Conservation (phyloP, 2,113 vertebrate genomes). For the Colaptes auratus region DNA sequence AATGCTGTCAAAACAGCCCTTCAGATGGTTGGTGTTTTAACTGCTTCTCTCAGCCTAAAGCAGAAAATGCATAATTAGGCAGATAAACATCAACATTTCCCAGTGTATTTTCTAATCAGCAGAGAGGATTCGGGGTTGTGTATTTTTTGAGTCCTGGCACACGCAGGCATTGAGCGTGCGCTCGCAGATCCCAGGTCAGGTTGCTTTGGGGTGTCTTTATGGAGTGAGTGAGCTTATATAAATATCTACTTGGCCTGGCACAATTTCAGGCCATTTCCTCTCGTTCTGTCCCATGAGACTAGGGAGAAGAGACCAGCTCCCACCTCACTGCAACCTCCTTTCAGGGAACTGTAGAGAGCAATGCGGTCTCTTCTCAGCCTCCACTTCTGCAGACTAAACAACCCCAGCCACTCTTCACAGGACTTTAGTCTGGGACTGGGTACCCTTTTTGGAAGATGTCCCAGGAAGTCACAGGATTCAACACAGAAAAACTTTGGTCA, state of each 20-base stretch:
- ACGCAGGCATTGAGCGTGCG: too few species aligned
- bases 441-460: background rate
- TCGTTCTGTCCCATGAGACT: too few species aligned
- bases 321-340: too few species aligned
- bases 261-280: too few species aligned
- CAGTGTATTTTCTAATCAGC: background rate
- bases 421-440: background rate
- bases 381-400: too few species aligned
- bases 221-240: background rate
- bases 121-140: background rate
- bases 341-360: too few species aligned
- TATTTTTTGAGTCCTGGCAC: background rate
- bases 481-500: background rate
- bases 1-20: background rate
- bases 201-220: background rate
- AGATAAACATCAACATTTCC: too few species aligned
- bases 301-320: too few species aligned
- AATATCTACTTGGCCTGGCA: too few species aligned
- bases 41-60: background rate
- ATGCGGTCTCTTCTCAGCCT: too few species aligned
- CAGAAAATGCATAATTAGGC: background rate
- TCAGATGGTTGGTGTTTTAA: background rate
- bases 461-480: rapidly evolving
- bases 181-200: too few species aligned
- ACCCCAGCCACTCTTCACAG: too few species aligned